Evolutionary conservation across 1,140 invertebrate species (phyloP).

Genomic region (Drosophila aff.): DNA sequence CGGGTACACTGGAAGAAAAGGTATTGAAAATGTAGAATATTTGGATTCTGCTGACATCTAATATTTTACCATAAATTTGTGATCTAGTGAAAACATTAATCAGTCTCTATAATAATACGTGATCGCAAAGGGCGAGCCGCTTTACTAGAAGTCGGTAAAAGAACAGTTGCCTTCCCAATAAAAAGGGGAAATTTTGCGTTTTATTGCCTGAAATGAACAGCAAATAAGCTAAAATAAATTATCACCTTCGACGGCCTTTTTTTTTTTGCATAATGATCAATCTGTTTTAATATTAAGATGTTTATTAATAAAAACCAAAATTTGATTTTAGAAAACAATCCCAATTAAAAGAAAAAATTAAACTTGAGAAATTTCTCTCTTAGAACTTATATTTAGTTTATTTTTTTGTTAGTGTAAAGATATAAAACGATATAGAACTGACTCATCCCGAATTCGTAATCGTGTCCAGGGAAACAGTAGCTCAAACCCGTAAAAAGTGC

Average conservation of each 20-base stretch:
- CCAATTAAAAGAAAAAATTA: neutral
- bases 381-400: no score
- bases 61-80: no score
- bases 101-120: neutral
- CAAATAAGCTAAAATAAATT: neutral
- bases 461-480: slow-evolving; percentile 51
- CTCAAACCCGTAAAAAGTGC: slow-evolving; percentile 51
- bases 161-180: neutral
- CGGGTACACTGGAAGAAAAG: neutral
- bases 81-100: neutral
- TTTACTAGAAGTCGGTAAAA: neutral
- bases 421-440: slow-evolving; percentile 18
- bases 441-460: slow-evolving; percentile 34
- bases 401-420: slow-evolving; percentile 8
- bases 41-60: neutral
- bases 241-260: neutral
- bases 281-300: neutral
- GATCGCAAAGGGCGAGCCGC: neutral
- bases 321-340: neutral
- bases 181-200: no score
- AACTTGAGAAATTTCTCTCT: neutral
- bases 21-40: neutral
- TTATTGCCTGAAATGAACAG: neutral
- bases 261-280: no score
- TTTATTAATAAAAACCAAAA: neutral